Percentiles rank a stretch among this genome's conserved stretches.
Conservation (phyloP, 2,888 invertebrate species). For the Cheilosia impressa region DNA sequence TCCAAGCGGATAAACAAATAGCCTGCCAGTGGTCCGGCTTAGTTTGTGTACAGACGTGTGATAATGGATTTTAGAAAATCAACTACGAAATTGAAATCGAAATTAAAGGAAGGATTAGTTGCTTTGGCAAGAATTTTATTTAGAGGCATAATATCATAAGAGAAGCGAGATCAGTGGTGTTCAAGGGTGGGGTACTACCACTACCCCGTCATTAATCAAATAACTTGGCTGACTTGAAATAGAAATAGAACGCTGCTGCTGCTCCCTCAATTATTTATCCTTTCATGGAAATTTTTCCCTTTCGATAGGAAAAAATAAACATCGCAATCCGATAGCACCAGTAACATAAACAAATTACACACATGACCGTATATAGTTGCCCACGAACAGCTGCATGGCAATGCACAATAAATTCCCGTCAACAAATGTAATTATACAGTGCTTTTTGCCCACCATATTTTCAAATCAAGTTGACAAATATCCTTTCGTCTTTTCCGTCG, state of each 20-base stretch:
- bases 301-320: background rate
- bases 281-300: background rate
- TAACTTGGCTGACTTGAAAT: background rate
- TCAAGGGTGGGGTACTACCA: too few relatives aligned
- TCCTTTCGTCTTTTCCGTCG: slow-evolving; percentile 64
- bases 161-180: too few relatives aligned
- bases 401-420: slow-evolving; percentile 66
- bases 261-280: background rate
- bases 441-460: slow-evolving; percentile 55
- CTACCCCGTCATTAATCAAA: too few relatives aligned
- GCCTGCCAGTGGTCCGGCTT: background rate
- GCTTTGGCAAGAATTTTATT: background rate
- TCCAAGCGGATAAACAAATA: slow-evolving; percentile 6
- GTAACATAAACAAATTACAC: slow-evolving; percentile 48
- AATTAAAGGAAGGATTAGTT: background rate
- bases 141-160: too few relatives aligned
- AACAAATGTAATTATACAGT: slow-evolving; percentile 69
- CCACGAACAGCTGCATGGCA: slow-evolving; percentile 52
- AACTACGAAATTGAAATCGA: slow-evolving; percentile 4
- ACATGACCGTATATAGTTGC: slow-evolving; percentile 10
- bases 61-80: slow-evolving; percentile 12
- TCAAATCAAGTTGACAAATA: slow-evolving; percentile 72
- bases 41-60: background rate
- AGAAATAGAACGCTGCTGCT: background rate
- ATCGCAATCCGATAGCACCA: slow-evolving; percentile 36